Evolutionary conservation across 1,140 invertebrate genomes (phyloP), one percentile per base, ranked within the genome.

Genomic region (Brachionus rotundiformis): DNA sequence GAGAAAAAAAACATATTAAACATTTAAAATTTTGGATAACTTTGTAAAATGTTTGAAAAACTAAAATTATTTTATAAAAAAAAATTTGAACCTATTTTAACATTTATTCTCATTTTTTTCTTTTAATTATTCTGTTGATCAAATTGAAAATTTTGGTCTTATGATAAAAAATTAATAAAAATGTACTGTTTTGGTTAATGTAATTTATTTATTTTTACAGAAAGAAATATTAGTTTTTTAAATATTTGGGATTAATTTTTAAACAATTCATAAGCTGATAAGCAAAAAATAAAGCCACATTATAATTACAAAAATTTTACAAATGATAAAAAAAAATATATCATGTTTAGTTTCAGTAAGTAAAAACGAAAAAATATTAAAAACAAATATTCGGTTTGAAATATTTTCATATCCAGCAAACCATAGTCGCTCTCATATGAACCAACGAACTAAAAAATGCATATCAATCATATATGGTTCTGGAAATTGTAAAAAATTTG

Each of bases 131-230:
- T n/a, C n/a, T n/a, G n/a, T n/a, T n/a, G n/a, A n/a, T n/a, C n/a
- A n/a, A n/a, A n/a, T n/a, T n/a, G n/a, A n/a, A n/a, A n/a, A n/a
- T n/a, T n/a, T n/a, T n/a, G n/a, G n/a, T n/a, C n/a, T n/a, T n/a
- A n/a, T n/a, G n/a, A n/a, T n/a, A n/a, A n/a, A n/a, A n/a, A n/a
- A n/a, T 13, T n/a, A 31, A 65, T 31, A 65, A 65, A 29, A 29
- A 10, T 65, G 11, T 65, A 31, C n/a, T n/a, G n/a, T n/a, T 11
- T 63, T 63, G 61, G 5, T 63, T 63, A 63, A 33, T 29, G 29
- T 63, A n/a, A 29, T 63, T 63, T 63, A 63, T 63, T 63, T 63
- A 63, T 63, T 63, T 63, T 25, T 63, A 63, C 61, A 63, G 29
- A 27, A 27, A 29, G 16, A 59, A 29, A 31, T 63, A 27, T 27